Conservation (phyloP, 2,888 invertebrate genomes). For the Nomada flava region DNA sequence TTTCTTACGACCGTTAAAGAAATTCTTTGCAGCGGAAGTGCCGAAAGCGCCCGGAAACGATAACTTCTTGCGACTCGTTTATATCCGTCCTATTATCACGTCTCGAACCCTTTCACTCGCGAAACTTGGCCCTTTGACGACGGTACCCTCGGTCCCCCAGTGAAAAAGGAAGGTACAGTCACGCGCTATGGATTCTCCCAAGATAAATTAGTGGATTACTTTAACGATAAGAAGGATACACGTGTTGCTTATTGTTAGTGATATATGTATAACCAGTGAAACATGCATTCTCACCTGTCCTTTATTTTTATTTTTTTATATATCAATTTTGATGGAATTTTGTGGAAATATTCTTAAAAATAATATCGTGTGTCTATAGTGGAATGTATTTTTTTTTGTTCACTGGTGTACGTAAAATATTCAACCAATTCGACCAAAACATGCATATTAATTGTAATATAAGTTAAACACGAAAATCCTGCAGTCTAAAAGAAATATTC, state of each 20-base stretch:
- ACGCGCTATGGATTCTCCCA: slow-evolving; percentile 2
- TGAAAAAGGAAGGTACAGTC: not conserved
- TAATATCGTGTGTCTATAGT: too few species aligned
- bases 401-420: too few species aligned
- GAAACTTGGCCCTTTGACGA: slow-evolving; percentile 11
- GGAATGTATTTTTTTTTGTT: too few species aligned
- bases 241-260: not conserved
- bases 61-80: slow-evolving; percentile 57
- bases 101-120: slow-evolving; percentile 32
- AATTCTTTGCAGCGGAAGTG: slow-evolving; percentile 58
- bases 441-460: too few species aligned
- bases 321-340: not conserved
- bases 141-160: not conserved
- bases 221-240: not conserved
- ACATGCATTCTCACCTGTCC: not conserved
- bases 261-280: not conserved
- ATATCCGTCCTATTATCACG: slow-evolving; percentile 56
- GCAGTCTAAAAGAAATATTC: too few species aligned
- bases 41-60: slow-evolving; percentile 60
- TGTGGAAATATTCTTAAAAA: too few species aligned
- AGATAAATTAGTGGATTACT: not conserved
- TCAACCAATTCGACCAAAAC: too few species aligned
- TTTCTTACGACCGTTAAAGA: slow-evolving; percentile 63
- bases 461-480: too few species aligned
- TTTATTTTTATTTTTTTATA: not conserved